Evolutionary conservation across 2,113 vertebrate species (phyloP), one percentile per base, ranked within the genome.

Genomic region (Coracopsis vasa): DNA sequence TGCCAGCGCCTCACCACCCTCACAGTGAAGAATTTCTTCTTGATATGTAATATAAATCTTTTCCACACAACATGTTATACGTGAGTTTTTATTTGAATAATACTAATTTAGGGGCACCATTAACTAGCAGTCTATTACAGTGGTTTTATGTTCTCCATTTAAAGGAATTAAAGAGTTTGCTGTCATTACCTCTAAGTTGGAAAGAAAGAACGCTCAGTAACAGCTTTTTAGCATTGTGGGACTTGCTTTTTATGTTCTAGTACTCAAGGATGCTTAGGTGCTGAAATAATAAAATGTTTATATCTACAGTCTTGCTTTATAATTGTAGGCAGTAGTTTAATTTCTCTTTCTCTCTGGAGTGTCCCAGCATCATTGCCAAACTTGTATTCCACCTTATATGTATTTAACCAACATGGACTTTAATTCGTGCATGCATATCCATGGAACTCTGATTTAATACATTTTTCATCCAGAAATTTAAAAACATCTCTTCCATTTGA

Each of bases 31-130:
- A 35, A 58, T 58, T 58, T 58, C 33, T 23, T 58, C 9, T 1
- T 58, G 35, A 58, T 58, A 23, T n/a, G 9, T 13, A 21, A 13
- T 9, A 56, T 58, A n/a, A 23, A n/a, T 14, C 33, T 58, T 23
- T 53, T 23, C 23, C n/a, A 5, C 1, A 1, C 31, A 27, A 4
- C 0, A 0, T 18, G 3, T 69, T 39, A 6, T 0, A 2, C 8
- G 28, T 19, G 16, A n/a, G 8, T 45, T 90, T 83, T 58, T 19
- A 18, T 53, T 72, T 67, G 16, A 47, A 9, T 54, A 13, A 4
- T 31, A 16, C 0, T 70, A 28, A 56, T 79, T 58, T 24, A 54
- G 18, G 5, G 39, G 3, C 16, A 25, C 37, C 56, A n/a, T 70
- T 31, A 50, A 5, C 6, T 41, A 7, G 7, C 24, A 9, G 15